Evolutionary conservation across 2,888 invertebrate species (phyloP), one percentile per base, ranked within the genome.

Genomic region (Lasius platythorax): DNA sequence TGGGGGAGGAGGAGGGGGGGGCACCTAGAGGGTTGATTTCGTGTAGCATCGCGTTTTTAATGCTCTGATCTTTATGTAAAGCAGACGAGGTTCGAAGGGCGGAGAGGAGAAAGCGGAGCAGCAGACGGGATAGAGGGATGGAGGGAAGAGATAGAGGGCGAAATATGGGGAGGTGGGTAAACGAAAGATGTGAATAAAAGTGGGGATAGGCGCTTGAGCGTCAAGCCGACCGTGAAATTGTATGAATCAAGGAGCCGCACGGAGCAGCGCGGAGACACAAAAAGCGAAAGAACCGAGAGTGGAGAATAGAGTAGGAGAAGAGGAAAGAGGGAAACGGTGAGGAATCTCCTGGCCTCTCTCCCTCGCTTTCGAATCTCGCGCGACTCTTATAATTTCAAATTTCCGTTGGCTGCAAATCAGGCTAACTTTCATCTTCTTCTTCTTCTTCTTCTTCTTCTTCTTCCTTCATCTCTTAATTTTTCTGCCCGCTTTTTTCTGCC

Each of bases 51-150:
- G 94, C 94, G 93, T 95, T 95, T 95, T 95, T 95, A 95, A 95
- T 94, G 93, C 94, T 94, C 95, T 92, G 95, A 95, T 94, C 95
- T 95, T 95, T 94, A 95, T 95, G 95, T 95, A 95, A 95, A 95
- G 92, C 92, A 91, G 93, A 92, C 92, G n/a, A 74, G 75, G n/a
- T 87, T 82, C 85, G 53, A 75, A 82, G 72, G 74, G 61, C 46
- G 72, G 83, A 63, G 85, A 75, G 75, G 88, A 88, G n/a, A 56
- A 56, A 37, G 28, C 1, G 61, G 23, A 23, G 43, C 23, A 58
- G 58, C 40, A 37, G 72, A 18, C 23, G 23, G 23, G 53, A 15
- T 37, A 23, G 18, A 43, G n/a, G 46, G 43, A 66, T 78, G 82
- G 53, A 63, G 67, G 70, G n/a, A 12, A 46, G 50, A 43, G 79